These are phyloP conservation scores for Nibea albiflora DNA, from an alignment of 2,113 vertebrate genomes.

Conservation along the genomic window DNA sequence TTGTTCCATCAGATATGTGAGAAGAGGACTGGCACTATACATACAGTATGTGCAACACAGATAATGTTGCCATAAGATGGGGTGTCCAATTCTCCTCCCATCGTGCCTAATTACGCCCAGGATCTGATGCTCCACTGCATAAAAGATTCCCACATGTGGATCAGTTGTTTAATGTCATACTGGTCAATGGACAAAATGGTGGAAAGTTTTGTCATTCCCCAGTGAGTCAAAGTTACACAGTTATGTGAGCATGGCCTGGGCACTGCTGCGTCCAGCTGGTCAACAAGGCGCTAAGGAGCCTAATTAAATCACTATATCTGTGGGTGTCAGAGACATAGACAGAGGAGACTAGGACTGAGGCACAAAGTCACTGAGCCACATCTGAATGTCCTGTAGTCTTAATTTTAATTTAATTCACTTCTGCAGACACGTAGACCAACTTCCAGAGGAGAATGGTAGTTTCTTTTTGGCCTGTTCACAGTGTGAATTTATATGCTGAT, in stretches of 20 bases:
- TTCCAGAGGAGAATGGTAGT: not conserved
- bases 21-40: not conserved
- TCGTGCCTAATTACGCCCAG: not conserved
- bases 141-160: not conserved
- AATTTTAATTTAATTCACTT: not conserved
- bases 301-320: conserved; percentile 46
- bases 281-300: conserved; percentile 18
- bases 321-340: conserved; percentile 37
- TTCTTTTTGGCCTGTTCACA: not conserved
- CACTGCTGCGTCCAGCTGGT: conserved; percentile 24
- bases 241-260: not conserved
- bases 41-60: not conserved
- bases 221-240: conserved; percentile 7
- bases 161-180: conserved; percentile 1
- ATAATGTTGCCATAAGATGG: not conserved
- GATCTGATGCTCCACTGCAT: not conserved
- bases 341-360: conserved; percentile 13
- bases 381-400: conserved; percentile 19
- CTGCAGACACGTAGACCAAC: not conserved
- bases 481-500: not conserved
- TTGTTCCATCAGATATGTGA: not conserved
- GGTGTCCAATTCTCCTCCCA: not conserved
- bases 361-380: not conserved
- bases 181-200: conserved; percentile 1
- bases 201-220: not conserved